These are phyloP conservation scores for Siniperca scherzeri DNA, from an alignment of 2,797 vertebrate species.

Conservation along the genomic window DNA sequence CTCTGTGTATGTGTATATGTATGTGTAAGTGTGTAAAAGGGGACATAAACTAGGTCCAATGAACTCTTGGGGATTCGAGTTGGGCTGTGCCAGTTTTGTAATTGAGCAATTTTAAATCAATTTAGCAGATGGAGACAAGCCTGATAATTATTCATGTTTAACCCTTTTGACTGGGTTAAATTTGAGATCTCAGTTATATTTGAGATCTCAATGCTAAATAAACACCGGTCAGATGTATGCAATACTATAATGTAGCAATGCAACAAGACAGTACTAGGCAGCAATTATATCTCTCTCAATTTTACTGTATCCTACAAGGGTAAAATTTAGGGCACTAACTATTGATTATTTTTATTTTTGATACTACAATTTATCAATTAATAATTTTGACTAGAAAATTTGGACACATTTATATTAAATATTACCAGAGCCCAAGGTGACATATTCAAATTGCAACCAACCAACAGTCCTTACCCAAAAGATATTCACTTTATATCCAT, in stretches of 20 bases:
- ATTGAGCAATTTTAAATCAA: conserved; percentile 58
- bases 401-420: not conserved
- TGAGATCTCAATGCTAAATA: conserved; percentile 2
- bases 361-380: not conserved
- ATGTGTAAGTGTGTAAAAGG: conserved; percentile 42
- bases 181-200: too few relatives aligned
- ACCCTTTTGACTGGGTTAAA: conserved; percentile 20
- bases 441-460: not conserved
- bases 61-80: conserved; percentile 48
- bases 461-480: not conserved
- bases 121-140: conserved; percentile 44
- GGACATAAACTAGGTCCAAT: conserved; percentile 66
- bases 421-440: too few relatives aligned
- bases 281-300: not conserved
- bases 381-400: not conserved
- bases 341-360: not conserved
- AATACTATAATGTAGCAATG: not conserved
- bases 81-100: conserved; percentile 71
- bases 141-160: conserved; percentile 54
- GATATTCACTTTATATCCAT: not conserved
- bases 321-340: not conserved
- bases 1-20: not conserved
- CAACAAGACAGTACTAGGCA: conserved; percentile 3
- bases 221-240: not conserved
- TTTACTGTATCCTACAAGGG: not conserved